phyloP scores from a whole-genome alignment of 2,888 invertebrate genomes.

The Thyatira batis region DNA sequence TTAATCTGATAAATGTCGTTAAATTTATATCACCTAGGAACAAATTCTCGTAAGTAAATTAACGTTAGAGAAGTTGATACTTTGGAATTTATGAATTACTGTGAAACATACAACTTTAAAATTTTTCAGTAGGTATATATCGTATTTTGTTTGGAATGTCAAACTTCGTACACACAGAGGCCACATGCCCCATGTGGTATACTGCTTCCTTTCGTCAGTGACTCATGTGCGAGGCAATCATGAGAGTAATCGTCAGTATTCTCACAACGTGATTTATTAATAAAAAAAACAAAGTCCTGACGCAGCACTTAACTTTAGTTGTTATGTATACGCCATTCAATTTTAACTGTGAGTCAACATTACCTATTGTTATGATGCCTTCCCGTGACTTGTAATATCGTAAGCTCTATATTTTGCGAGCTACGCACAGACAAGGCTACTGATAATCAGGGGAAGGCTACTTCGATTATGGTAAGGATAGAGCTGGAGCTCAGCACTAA shows the following conservation, averaged over 20 bases:
- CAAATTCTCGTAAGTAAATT: not conserved
- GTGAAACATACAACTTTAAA: not conserved
- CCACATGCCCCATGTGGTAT: slow-evolving; percentile 37
- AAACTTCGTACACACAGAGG: slow-evolving; percentile 4
- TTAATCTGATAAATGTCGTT: not conserved
- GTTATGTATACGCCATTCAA: slow-evolving; percentile 66
- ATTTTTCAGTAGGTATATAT: not conserved
- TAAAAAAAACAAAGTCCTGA: slow-evolving; percentile 56
- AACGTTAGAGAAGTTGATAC: not conserved
- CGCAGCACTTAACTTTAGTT: slow-evolving; percentile 61
- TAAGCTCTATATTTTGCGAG: not conserved
- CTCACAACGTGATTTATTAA: slow-evolving; percentile 78
- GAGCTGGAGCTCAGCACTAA: too few relatives aligned
- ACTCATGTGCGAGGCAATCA: slow-evolving; percentile 66
- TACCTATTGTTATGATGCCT: slow-evolving; percentile 38
- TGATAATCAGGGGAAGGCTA: too few relatives aligned
- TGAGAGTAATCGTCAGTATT: slow-evolving; percentile 76
- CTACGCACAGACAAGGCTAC: too few relatives aligned
- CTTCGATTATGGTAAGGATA: too few relatives aligned
- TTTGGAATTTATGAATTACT: not conserved
- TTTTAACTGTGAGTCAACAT: slow-evolving; percentile 62
- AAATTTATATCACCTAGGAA: not conserved
- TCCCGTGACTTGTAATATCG: slow-evolving; percentile 41
- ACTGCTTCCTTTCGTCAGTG: slow-evolving; percentile 53
- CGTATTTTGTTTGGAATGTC: not conserved